Base-by-base conservation (phyloP, 2,113 vertebrate species). In the Sphyrna mokarran region DNA sequence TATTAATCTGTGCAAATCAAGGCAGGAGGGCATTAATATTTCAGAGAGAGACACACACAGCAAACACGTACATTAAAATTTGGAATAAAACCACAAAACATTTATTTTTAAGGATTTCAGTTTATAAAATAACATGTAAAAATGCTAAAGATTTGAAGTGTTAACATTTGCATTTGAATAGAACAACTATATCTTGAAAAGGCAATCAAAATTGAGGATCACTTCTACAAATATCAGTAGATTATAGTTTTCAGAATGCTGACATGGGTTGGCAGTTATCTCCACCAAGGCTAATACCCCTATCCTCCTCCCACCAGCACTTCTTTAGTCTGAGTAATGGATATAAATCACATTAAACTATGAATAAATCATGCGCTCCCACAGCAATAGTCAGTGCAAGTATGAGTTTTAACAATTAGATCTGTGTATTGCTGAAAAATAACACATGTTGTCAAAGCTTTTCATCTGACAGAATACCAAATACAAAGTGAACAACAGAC, bases 161-260 rank as follows among this genome's bases (percentile, higher is more conserved):
- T 72, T 95, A 95, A 95, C 69, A 95, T 95, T 54, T 95, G 37
- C 54, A 72, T 72, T 76, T 95, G 68, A 72, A 95, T 43, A 43
- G 26, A 95, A 48, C 68, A 70, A 29, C 61, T 94, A 70, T 43
- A 8, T 95, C 14, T 54, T 54, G 94, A 95, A 95, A 95, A 6
- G 4, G 22, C 14, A 95, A 29, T 95, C 40, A 95, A 70, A 95
- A 23, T 95, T 68, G 33, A 23, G 54, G 94, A 72, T 48, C 23
- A 66, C 9, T 95, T 95, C 26, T 72, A 48, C 69, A 95, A 48
- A 72, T 63, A 95, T 40, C 43, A 72, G 37, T 72, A 48, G 94
- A 43, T 70, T 68, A 94, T 26, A 70, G 66, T 48, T 72, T 95
- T 48, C 68, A 95, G 26, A 76, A 72, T 40, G 9, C 33, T 72